Conservation (phyloP, 2,113 vertebrate species). For the Calypte anna region DNA sequence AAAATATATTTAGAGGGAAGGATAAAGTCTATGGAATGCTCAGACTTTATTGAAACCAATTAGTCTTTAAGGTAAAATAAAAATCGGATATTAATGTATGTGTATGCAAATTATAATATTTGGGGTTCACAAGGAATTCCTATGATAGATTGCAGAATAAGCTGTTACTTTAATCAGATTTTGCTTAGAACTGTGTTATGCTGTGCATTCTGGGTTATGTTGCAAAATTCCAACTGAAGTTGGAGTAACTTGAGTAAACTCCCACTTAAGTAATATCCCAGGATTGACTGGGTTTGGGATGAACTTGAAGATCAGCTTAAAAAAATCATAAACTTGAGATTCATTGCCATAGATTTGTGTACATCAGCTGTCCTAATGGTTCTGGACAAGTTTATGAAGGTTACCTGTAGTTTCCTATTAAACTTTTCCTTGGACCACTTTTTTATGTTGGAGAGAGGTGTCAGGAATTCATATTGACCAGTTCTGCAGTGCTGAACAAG, state of each 20-base stretch:
- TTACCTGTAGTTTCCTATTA: neutral
- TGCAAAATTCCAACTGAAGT: neutral
- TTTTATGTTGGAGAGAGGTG: constrained; percentile 2
- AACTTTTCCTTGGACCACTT: neutral
- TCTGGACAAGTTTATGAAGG: neutral
- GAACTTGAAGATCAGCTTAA: neutral
- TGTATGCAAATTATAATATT: neutral
- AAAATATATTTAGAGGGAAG: neutral
- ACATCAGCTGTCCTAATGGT: neutral
- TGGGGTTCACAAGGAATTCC: neutral
- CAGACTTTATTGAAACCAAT: neutral
- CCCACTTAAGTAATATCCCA: neutral
- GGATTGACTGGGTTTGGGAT: neutral
- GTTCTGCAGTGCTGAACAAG: constrained; percentile 45
- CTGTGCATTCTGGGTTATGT: neutral
- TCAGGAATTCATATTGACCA: neutral
- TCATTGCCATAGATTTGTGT: neutral
- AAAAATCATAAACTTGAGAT: neutral
- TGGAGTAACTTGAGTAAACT: no score
- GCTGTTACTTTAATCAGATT: neutral
- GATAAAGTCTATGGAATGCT: neutral
- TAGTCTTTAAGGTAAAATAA: neutral
- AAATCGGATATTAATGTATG: neutral
- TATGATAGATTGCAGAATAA: neutral
- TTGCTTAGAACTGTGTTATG: neutral